phyloP scores from a whole-genome alignment of 1,140 invertebrate genomes.

The Epicauta chinensis region DNA sequence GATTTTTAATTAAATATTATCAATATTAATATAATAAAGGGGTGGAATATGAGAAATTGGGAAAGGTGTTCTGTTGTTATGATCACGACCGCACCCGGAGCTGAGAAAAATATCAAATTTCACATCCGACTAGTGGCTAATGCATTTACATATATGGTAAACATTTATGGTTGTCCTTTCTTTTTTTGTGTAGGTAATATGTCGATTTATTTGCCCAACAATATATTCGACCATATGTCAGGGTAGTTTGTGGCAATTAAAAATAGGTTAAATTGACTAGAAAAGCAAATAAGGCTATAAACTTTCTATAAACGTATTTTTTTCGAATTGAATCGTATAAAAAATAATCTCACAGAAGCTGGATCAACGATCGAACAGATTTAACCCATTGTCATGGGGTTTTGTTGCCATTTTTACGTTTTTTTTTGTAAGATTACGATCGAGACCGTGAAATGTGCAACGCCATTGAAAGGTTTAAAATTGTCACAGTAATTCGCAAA shows the following conservation, averaged over 20 bases:
- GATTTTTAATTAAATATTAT: too few species aligned
- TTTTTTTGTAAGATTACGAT: constrained; percentile 1
- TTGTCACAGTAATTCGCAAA: too few species aligned
- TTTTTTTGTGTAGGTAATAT: too few species aligned
- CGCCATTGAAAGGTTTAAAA: not conserved
- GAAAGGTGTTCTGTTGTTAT: too few species aligned
- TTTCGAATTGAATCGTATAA: not conserved
- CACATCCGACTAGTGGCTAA: constrained; percentile 12
- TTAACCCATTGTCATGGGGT: constrained; percentile 2
- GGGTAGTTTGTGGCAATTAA: not conserved
- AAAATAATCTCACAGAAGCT: not conserved
- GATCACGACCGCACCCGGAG: too few species aligned
- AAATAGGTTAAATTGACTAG: constrained; percentile 16
- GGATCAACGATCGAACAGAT: not conserved
- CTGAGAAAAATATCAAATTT: constrained; percentile 2
- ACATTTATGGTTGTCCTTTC: too few species aligned
- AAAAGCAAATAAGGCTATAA: not conserved
- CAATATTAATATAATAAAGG: too few species aligned
- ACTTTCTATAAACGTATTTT: not conserved
- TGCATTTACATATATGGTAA: constrained; percentile 11
- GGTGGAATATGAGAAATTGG: too few species aligned
- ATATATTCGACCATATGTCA: constrained; percentile 9
- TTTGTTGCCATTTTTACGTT: constrained; percentile 1
- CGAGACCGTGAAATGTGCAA: not conserved
- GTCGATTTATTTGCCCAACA: not conserved